phyloP scores from a whole-genome alignment of 2,113 vertebrate species.

The Melanerpes formicivorus region DNA sequence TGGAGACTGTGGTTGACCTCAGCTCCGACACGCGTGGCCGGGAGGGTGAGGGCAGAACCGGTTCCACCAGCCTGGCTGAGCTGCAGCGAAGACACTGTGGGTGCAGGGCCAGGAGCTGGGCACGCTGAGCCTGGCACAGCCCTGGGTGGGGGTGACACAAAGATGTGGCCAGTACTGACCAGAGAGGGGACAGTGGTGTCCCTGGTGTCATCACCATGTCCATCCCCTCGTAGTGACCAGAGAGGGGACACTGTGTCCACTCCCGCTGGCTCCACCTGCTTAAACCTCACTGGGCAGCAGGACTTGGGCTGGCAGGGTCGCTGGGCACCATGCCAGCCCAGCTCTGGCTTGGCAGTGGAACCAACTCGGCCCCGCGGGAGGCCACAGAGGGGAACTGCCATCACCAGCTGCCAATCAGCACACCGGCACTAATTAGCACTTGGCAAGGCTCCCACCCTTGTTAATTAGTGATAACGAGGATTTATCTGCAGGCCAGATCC shows the following conservation, averaged over 20 bases:
- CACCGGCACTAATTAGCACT: conserved; percentile 6
- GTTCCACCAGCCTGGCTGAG: not conserved
- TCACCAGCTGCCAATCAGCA: not conserved
- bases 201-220: accelerated
- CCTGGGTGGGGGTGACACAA: not conserved
- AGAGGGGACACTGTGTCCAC: accelerated
- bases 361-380: not conserved
- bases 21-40: not conserved
- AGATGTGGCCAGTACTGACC: accelerated
- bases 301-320: accelerated
- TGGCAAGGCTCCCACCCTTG: not conserved
- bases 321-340: not conserved
- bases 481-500: not conserved
- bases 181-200: not conserved
- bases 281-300: accelerated
- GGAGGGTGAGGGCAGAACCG: not conserved
- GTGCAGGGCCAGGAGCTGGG: not conserved
- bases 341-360: accelerated
- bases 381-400: not conserved
- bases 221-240: too few species aligned
- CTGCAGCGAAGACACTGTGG: not conserved
- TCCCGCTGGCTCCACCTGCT: accelerated
- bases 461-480: conserved; percentile 18
- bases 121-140: not conserved
- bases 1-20: not conserved